Evolutionary conservation across 2,113 vertebrate species (phyloP).

Genomic region (Azemiops feae): DNA sequence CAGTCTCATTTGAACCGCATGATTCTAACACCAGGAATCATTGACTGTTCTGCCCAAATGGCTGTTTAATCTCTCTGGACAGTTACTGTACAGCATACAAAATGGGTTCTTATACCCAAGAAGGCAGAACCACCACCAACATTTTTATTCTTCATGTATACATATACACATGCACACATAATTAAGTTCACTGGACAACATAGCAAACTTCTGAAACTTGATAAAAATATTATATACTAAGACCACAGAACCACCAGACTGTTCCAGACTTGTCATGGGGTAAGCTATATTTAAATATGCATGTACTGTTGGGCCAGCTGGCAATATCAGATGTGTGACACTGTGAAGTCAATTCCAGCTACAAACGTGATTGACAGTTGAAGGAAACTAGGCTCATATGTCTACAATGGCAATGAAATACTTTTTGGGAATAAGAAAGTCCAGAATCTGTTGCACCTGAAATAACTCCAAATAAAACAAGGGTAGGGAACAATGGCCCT

Average conservation of each 20-base stretch:
- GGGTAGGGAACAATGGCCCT: too few relatives aligned
- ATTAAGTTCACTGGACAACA: background rate
- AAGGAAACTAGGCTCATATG: too few relatives aligned
- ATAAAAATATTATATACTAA: too few relatives aligned
- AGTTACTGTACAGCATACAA: background rate
- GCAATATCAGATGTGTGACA: too few relatives aligned
- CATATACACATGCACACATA: background rate
- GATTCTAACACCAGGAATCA: conserved; percentile 4
- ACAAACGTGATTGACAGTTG: too few relatives aligned
- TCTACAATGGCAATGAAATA: background rate
- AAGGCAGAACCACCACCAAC: background rate
- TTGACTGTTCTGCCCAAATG: background rate
- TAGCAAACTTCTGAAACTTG: background rate
- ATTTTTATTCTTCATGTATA: background rate
- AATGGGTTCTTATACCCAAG: background rate
- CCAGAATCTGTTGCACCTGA: background rate
- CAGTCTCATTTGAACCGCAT: conserved; percentile 2
- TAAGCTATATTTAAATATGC: too few relatives aligned
- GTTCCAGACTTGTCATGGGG: too few relatives aligned
- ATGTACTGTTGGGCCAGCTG: too few relatives aligned
- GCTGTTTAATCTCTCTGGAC: background rate
- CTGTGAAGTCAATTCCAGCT: too few relatives aligned
- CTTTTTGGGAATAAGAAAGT: background rate
- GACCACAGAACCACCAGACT: too few relatives aligned
- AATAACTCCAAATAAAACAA: background rate